Evolutionary conservation across 1,140 invertebrate genomes (phyloP).

Genomic region (Anastatus disparis): DNA sequence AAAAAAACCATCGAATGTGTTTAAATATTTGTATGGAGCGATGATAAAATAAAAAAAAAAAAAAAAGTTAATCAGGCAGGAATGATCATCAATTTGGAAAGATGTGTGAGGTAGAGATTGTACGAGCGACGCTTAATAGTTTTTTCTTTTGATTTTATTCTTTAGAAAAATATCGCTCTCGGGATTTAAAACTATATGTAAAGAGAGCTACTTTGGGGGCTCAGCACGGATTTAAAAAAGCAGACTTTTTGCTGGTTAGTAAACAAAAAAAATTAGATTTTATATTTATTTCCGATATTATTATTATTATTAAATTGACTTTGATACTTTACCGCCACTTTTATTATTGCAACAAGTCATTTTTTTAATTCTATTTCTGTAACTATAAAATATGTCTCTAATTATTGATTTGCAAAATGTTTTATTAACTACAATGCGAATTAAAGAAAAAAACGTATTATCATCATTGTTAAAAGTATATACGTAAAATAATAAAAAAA

Average conservation of each 20-base stretch:
- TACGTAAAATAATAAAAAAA: too few relatives aligned
- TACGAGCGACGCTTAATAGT: neutral
- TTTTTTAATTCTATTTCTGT: neutral
- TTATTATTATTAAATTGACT: neutral
- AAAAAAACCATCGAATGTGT: too few relatives aligned
- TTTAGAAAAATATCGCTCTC: neutral
- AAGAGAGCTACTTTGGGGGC: slow-evolving; percentile 6
- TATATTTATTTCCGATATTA: neutral
- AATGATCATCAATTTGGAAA: slow-evolving; percentile 57
- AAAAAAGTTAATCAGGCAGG: too few relatives aligned
- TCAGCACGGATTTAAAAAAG: slow-evolving; percentile 1
- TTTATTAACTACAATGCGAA: too few relatives aligned
- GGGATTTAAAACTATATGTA: neutral
- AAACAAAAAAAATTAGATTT: slow-evolving; percentile 8
- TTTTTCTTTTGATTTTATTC: neutral
- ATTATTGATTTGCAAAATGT: too few relatives aligned
- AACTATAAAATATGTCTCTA: too few relatives aligned
- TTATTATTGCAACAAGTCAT: neutral
- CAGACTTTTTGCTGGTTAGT: slow-evolving; percentile 36
- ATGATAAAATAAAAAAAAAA: too few relatives aligned
- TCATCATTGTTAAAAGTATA: too few relatives aligned
- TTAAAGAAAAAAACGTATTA: too few relatives aligned
- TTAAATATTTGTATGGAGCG: too few relatives aligned
- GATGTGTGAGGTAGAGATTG: slow-evolving; percentile 52
- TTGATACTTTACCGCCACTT: slow-evolving; percentile 27